Percentiles rank a stretch among this genome's conserved stretches.
Evolutionary conservation across 2,888 invertebrate species (phyloP).

Genomic region (Cerceris ruficornis): DNA sequence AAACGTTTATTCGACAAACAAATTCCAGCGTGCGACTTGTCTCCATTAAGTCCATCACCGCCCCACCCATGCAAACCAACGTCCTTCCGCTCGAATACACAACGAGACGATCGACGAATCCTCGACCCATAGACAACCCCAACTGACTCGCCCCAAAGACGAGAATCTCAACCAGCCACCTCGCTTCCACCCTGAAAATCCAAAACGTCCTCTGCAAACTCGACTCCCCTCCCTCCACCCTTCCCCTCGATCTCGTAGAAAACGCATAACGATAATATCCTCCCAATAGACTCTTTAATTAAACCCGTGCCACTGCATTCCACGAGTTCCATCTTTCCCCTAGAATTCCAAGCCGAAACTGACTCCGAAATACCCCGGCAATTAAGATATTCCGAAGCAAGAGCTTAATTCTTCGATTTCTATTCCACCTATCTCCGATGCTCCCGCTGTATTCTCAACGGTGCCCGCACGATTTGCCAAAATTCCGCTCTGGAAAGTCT

Average conservation of each 20-base stretch:
- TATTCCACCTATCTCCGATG: constrained; percentile 28
- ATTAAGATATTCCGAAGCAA: constrained; percentile 56
- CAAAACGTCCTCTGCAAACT: too few relatives aligned
- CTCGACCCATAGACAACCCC: too few relatives aligned
- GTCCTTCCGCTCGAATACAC: too few relatives aligned
- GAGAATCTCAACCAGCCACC: too few relatives aligned
- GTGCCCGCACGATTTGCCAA: constrained; percentile 8
- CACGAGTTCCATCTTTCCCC: constrained; percentile 42
- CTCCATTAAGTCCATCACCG: too few relatives aligned
- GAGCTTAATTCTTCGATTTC: constrained; percentile 51
- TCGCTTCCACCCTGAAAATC: too few relatives aligned
- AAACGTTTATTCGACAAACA: too few relatives aligned
- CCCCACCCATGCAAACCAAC: too few relatives aligned
- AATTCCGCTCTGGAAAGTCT: neutral
- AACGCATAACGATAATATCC: constrained; percentile 53
- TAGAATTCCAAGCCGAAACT: constrained; percentile 21
- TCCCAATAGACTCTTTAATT: constrained; percentile 57
- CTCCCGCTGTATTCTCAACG: constrained; percentile 16
- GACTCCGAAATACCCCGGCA: constrained; percentile 25
- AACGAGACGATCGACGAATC: too few relatives aligned
- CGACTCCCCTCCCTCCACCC: too few relatives aligned
- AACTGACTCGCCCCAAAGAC: too few relatives aligned
- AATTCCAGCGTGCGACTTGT: too few relatives aligned
- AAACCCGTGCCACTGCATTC: constrained; percentile 38
- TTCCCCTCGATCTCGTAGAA: constrained; percentile 21